Percentiles rank a stretch among this genome's conserved stretches.
These are phyloP conservation scores for Ceriagrion tenellum DNA, from an alignment of 2,888 invertebrate genomes.

Conservation along the genomic window DNA sequence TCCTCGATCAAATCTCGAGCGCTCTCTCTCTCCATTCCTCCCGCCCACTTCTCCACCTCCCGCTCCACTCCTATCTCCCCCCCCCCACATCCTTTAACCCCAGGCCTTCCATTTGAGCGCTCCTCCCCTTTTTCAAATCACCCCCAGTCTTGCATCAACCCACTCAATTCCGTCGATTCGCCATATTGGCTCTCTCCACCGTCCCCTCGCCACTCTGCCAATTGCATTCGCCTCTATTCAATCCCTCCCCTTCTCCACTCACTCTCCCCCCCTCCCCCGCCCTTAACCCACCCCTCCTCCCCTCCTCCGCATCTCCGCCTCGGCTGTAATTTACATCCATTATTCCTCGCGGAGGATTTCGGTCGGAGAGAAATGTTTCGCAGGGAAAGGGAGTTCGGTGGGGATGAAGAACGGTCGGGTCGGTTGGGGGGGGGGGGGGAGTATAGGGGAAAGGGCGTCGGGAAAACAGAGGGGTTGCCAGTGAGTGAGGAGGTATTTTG, in stretches of 20 bases:
- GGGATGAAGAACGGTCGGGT: not conserved
- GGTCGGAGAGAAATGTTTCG: conserved; percentile 48
- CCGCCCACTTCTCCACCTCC: not conserved
- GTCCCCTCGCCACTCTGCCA: conserved; percentile 17
- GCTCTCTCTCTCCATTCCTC: not conserved
- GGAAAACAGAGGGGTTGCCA: no score
- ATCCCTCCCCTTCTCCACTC: not conserved
- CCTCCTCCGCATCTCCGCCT: not conserved
- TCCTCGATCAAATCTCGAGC: not conserved
- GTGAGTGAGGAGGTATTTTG: not conserved
- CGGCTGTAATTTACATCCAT: conserved; percentile 66
- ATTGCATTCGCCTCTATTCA: conserved; percentile 63
- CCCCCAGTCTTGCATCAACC: conserved; percentile 4
- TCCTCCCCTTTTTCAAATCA: conserved; percentile 22
- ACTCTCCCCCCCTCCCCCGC: not conserved
- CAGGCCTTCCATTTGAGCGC: not conserved
- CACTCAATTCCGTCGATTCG: conserved; percentile 1
- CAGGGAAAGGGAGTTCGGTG: not conserved
- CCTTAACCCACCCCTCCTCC: not conserved
- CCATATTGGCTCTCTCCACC: conserved; percentile 59
- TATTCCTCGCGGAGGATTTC: conserved; percentile 53
- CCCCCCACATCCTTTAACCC: not conserved
- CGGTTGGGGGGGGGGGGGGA: not conserved
- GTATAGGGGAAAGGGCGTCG: not conserved
- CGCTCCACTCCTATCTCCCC: not conserved